Conservation (phyloP, 1,140 invertebrate genomes). For the Aleiodes sp. region DNA sequence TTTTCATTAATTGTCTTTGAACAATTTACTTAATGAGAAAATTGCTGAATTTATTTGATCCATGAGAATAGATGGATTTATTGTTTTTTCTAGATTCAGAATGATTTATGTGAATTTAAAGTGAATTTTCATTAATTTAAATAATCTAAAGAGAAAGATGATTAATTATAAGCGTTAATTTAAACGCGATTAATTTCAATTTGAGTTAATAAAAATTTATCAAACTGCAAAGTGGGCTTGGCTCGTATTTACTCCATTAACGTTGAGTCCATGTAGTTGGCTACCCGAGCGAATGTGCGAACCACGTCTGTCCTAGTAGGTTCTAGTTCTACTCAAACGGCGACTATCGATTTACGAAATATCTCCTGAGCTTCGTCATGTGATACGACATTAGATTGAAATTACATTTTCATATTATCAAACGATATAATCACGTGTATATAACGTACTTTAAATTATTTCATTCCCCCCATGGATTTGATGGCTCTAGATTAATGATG, state of each 20-base stretch:
- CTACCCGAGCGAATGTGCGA: constrained; percentile 28
- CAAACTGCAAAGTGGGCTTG: neutral
- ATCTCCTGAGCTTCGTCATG: neutral
- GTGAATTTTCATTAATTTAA: too few relatives aligned
- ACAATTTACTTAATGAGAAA: constrained; percentile 6
- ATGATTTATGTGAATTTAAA: too few relatives aligned
- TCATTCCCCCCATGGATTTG: too few relatives aligned
- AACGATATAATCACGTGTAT: too few relatives aligned
- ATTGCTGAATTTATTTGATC: too few relatives aligned
- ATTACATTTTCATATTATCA: too few relatives aligned
- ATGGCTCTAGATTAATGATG: too few relatives aligned
- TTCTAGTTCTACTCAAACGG: neutral
- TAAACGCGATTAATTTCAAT: neutral
- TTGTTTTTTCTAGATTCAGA: too few relatives aligned
- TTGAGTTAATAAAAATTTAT: neutral
- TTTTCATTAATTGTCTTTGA: constrained; percentile 8
- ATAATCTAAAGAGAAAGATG: too few relatives aligned
- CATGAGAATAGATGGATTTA: too few relatives aligned
- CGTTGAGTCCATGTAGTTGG: constrained; percentile 33
- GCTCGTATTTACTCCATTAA: constrained; percentile 38
- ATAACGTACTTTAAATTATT: too few relatives aligned
- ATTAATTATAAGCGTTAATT: too few relatives aligned
- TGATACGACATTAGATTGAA: neutral
- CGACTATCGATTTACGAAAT: neutral
- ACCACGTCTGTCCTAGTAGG: neutral